phyloP scores from a whole-genome alignment of 2,113 vertebrate genomes.

The Dicerorhinus sumatrensis region DNA sequence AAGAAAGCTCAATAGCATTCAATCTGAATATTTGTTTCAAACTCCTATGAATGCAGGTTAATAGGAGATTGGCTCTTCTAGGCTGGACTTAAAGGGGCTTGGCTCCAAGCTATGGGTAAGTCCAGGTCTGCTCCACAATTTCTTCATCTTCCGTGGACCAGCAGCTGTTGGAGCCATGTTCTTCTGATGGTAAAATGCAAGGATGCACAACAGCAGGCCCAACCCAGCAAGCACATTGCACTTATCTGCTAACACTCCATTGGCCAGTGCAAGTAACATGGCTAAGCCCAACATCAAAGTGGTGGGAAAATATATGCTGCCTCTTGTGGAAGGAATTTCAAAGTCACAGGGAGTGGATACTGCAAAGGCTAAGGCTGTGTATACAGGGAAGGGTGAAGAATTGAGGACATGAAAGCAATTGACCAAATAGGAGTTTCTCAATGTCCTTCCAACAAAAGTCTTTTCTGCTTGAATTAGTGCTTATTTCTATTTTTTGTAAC shows the following conservation, averaged over 20 bases:
- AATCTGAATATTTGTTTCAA: not conserved
- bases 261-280: not conserved
- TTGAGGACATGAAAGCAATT: not conserved
- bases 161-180: not conserved
- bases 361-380: not conserved
- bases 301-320: not conserved
- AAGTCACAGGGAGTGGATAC: not conserved
- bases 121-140: not conserved
- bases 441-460: not conserved
- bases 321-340: not conserved
- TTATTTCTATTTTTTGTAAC: not conserved
- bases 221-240: not conserved
- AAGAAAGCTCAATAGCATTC: not conserved
- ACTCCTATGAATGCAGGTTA: not conserved
- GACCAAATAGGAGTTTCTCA: not conserved
- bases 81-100: not conserved
- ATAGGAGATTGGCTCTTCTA: not conserved
- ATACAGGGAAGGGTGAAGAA: not conserved
- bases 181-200: not conserved
- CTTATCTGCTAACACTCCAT: not conserved
- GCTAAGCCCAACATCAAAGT: not conserved
- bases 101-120: not conserved
- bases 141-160: not conserved
- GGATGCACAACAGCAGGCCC: not conserved
- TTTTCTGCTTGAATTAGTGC: not conserved